Conservation (phyloP, 64 coral and sea anemone genomes). For the Montipora foliosa region DNA sequence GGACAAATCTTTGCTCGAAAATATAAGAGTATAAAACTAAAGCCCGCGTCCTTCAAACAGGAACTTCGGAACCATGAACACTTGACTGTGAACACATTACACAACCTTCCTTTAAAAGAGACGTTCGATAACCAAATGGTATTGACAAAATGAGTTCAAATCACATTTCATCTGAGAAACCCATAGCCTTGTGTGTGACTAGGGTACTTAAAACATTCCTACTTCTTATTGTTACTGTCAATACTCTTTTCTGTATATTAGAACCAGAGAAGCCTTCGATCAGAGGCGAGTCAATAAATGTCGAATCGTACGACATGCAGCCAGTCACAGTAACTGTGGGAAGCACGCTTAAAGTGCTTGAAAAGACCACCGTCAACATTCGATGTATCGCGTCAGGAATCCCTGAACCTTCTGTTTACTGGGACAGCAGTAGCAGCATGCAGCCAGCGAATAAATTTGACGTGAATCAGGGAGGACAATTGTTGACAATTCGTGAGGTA, state of each 20-base stretch:
- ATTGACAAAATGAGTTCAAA: too few species aligned
- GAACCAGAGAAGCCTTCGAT: slow-evolving; percentile 63
- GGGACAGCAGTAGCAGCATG: slow-evolving; percentile 61
- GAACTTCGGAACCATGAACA: too few species aligned
- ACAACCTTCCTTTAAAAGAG: too few species aligned
- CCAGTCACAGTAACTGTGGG: slow-evolving; percentile 54
- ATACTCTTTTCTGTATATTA: neutral
- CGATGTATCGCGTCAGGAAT: slow-evolving; percentile 53
- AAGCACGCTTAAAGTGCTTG: slow-evolving; percentile 30
- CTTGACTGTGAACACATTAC: too few species aligned
- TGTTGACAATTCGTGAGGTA: slow-evolving; percentile 41
- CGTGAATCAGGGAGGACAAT: slow-evolving; percentile 16
- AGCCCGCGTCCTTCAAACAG: too few species aligned
- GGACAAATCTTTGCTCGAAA: too few species aligned
- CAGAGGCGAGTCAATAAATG: neutral
- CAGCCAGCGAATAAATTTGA: slow-evolving; percentile 50
- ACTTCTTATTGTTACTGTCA: neutral
- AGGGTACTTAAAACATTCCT: neutral
- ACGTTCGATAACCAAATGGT: too few species aligned
- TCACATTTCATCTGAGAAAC: too few species aligned
- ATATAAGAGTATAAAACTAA: too few species aligned
- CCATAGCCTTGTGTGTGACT: neutral
- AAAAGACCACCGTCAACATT: slow-evolving; percentile 55
- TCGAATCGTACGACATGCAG: slow-evolving; percentile 48
- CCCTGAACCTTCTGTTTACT: slow-evolving; percentile 48